Percentiles rank a stretch among this genome's conserved stretches.
Conservation (phyloP, 2,888 invertebrate species). For the Bellardia bayeri region DNA sequence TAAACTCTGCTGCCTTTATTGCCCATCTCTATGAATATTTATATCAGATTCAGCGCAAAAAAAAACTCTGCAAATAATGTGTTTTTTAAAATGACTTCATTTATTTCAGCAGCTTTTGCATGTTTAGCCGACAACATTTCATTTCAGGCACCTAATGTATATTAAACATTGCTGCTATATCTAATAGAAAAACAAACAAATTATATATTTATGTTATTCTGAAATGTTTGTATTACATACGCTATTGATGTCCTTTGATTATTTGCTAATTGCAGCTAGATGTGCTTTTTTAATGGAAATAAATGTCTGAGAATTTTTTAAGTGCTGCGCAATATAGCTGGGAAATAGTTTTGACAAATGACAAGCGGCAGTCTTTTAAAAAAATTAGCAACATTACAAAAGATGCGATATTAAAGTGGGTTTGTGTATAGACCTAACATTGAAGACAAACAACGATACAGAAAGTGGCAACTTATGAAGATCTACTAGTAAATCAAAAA, state of each 20-base stretch:
- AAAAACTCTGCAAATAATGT: slow-evolving; percentile 36
- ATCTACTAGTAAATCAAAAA: too few relatives aligned
- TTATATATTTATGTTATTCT: slow-evolving; percentile 57
- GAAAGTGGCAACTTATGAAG: too few relatives aligned
- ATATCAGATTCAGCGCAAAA: slow-evolving; percentile 42
- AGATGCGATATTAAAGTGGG: too few relatives aligned
- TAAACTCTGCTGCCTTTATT: background rate
- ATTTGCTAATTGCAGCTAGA: slow-evolving; percentile 23
- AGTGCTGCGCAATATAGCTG: slow-evolving; percentile 22
- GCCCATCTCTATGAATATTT: slow-evolving; percentile 57
- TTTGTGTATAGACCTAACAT: too few relatives aligned
- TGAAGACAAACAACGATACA: too few relatives aligned
- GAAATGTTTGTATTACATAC: slow-evolving; percentile 20
- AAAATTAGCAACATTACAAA: too few relatives aligned
- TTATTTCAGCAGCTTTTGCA: slow-evolving; percentile 44
- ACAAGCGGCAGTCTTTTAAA: slow-evolving; percentile 13
- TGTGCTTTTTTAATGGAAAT: slow-evolving; percentile 31
- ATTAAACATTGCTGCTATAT: slow-evolving; percentile 14
- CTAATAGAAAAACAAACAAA: slow-evolving; percentile 9
- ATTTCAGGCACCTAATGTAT: slow-evolving; percentile 34
- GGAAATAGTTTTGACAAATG: slow-evolving; percentile 15
- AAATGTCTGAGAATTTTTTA: slow-evolving; percentile 17
- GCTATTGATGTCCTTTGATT: slow-evolving; percentile 45
- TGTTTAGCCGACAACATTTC: slow-evolving; percentile 59
- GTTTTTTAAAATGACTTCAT: slow-evolving; percentile 59